Conservation (phyloP, 2,888 invertebrate genomes). For the Eremobia ochroleuca region DNA sequence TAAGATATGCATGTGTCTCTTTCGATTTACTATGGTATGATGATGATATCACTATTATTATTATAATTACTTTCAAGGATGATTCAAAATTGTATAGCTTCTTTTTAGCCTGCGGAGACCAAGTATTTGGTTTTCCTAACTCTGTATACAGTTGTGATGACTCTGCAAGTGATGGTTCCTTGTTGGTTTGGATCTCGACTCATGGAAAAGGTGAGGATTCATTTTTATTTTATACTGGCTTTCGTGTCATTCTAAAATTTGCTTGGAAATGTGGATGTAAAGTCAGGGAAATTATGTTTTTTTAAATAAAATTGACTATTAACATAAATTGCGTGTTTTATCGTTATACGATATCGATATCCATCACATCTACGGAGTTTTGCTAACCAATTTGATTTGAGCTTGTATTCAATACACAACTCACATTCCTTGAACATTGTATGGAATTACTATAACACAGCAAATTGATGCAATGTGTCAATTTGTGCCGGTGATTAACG, state of each 20-base stretch:
- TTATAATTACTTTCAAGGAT: background rate
- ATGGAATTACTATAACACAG: too few species aligned
- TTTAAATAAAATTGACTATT: background rate
- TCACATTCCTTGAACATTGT: too few species aligned
- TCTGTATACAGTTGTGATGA: constrained; percentile 78
- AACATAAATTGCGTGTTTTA: too few species aligned
- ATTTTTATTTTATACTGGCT: background rate
- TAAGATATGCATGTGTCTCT: constrained; percentile 81
- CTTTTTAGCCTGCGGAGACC: constrained; percentile 76
- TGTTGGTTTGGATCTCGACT: constrained; percentile 83
- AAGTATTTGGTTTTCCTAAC: constrained; percentile 80
- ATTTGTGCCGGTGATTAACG: too few species aligned
- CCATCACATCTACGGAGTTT: too few species aligned
- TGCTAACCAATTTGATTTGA: too few species aligned
- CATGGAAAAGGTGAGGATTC: constrained; percentile 74
- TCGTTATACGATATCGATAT: too few species aligned
- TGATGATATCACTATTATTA: background rate
- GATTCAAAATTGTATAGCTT: background rate
- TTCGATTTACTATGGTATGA: constrained; percentile 77
- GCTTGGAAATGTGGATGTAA: background rate
- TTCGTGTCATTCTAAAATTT: background rate
- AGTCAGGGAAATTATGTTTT: background rate
- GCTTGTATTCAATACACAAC: background rate
- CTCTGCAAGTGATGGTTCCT: constrained; percentile 79
- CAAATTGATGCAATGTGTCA: too few species aligned